phyloP scores from a whole-genome alignment of 2,113 vertebrate species.

The Corythoichthys haematopterus region DNA sequence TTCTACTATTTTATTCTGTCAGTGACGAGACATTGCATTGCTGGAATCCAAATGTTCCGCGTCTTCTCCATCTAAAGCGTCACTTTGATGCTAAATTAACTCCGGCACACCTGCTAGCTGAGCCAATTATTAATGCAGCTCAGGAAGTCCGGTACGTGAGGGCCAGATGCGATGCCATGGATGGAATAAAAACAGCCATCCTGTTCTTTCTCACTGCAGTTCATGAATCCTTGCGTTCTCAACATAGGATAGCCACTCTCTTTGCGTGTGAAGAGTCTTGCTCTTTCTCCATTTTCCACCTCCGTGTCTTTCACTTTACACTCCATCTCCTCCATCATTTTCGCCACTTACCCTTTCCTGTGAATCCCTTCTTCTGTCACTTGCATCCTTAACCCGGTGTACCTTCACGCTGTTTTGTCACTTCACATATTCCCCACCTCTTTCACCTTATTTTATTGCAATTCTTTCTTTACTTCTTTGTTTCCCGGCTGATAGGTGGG shows the following conservation, averaged over 20 bases:
- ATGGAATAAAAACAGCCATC: constrained; percentile 6
- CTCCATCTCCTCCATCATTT: constrained; percentile 10
- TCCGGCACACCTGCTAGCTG: constrained; percentile 60
- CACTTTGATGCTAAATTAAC: constrained; percentile 67
- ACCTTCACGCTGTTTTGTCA: constrained; percentile 3
- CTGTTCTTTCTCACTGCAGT: background rate
- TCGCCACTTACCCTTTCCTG: too few species aligned
- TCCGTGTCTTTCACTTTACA: constrained; percentile 15
- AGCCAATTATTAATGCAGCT: constrained; percentile 64
- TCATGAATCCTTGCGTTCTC: constrained; percentile 8
- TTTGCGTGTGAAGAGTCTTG: constrained; percentile 19
- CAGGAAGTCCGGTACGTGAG: constrained; percentile 31
- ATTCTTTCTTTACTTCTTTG: constrained; percentile 15
- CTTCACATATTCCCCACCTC: constrained; percentile 16
- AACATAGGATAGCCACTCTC: constrained; percentile 11
- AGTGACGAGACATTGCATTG: constrained; percentile 4
- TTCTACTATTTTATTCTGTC: too few species aligned
- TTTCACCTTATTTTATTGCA: constrained; percentile 6
- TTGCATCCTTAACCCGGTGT: constrained; percentile 22
- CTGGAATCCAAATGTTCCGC: constrained; percentile 58
- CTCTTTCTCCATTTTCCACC: constrained; percentile 15
- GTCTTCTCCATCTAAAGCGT: constrained; percentile 34
- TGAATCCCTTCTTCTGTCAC: constrained; percentile 22
- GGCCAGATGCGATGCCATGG: constrained; percentile 35
- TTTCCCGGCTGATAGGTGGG: constrained; percentile 17